phyloP scores from a whole-genome alignment of 2,888 invertebrate genomes.

The Dryomyza anilis region DNA sequence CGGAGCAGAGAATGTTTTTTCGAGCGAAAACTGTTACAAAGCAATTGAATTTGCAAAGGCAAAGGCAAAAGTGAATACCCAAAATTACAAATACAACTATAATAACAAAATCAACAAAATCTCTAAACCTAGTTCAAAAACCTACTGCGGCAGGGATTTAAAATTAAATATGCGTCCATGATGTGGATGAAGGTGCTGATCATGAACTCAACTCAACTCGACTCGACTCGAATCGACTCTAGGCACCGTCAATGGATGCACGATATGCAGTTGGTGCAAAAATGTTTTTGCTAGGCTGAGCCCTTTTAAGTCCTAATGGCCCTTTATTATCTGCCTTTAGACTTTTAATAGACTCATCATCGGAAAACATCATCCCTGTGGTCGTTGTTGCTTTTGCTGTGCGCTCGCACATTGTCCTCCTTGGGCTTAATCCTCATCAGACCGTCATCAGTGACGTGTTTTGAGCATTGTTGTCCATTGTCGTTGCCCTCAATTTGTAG shows the following conservation, averaged over 20 bases:
- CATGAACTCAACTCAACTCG: conserved; percentile 31
- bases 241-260: neutral
- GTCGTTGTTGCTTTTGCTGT: conserved; percentile 10
- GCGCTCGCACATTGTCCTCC: conserved; percentile 29
- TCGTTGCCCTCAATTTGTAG: conserved; percentile 41
- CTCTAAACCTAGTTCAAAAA: conserved; percentile 24
- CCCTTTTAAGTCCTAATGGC: conserved; percentile 61
- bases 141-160: conserved; percentile 51
- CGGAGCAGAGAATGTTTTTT: neutral
- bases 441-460: conserved; percentile 51
- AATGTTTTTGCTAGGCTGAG: conserved; percentile 51
- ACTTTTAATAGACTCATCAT: conserved; percentile 59
- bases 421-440: conserved; percentile 59
- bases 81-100: conserved; percentile 34
- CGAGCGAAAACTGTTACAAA: conserved; percentile 18
- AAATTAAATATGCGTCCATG: conserved; percentile 54
- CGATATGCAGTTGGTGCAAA: conserved; percentile 16
- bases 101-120: neutral
- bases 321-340: conserved; percentile 61
- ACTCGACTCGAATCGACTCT: conserved; percentile 21
- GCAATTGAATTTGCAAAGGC: conserved; percentile 9
- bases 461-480: conserved; percentile 34
- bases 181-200: conserved; percentile 38
- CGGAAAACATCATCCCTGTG: conserved; percentile 32
- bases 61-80: conserved; percentile 34